Base-by-base conservation (phyloP, 2,888 invertebrate species). In the Amblyteles armatorius region DNA sequence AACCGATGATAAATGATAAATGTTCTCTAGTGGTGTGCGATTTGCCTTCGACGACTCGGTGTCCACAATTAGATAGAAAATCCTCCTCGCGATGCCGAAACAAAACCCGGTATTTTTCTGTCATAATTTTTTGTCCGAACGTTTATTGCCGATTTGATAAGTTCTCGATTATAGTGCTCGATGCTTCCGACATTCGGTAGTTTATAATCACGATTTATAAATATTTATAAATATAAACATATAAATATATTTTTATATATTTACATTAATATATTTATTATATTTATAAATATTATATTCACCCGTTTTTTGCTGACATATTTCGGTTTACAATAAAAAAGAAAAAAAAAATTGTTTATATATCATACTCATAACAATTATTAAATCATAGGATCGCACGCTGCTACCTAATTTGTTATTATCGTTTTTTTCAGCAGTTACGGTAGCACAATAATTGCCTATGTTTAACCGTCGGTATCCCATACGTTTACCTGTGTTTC, bases 351-450 rank as follows among this genome's bases (percentile, higher is more conserved):
- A 40, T 40, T 40, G 40, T 40, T 60, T 60, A 19, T 67, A 48
- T 26, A 33, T 79, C 74, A 80, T 80, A 77, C 40, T 88, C 76
- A 86, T 86, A 81, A 86, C 84, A 82, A 82, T 83, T 84, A 80
- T 73, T 48, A 87, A 89, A 89, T 90, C 79, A 89, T 91, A 90
- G 91, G 90, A 90, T 92, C 92, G 92, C 93, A 93, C 92, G 92
- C 92, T 92, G 92, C 93, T 92, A 91, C 89, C 90, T 93, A 93
- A 93, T 93, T 93, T 91, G 92, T 92, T 84, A 90, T 91, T 91
- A 93, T 92, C 91, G 91, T 77, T 63, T 63, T 93, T 93, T 93
- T 93, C 93, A 93, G 93, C 93, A 92, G 91, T 92, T 92, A 92
- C 91, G 91, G 90, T 93, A 93, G 93, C 93, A 93, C 93, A 91